Evolutionary conservation across 1,140 invertebrate species (phyloP).

Genomic region (Orchestia grillus): DNA sequence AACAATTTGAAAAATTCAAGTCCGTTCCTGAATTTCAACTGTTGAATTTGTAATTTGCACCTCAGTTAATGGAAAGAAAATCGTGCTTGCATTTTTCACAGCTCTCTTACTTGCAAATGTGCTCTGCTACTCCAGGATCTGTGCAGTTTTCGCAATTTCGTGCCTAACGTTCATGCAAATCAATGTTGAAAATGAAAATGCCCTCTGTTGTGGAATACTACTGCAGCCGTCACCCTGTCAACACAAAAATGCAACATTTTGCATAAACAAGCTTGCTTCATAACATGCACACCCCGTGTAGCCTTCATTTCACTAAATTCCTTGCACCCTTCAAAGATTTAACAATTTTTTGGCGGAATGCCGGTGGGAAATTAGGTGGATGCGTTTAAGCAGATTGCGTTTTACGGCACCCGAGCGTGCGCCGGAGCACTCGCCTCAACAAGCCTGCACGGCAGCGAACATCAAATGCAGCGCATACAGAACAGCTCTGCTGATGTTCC

Average conservation of each 20-base stretch:
- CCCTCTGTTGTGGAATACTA: too few species aligned
- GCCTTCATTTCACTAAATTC: neutral
- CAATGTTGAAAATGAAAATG: too few species aligned
- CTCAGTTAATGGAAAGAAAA: too few species aligned
- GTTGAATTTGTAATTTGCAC: too few species aligned
- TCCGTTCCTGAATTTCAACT: too few species aligned
- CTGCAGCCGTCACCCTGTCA: too few species aligned
- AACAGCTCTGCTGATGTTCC: neutral
- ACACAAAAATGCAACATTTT: neutral
- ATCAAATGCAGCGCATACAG: neutral
- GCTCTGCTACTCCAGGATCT: too few species aligned
- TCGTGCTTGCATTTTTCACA: too few species aligned
- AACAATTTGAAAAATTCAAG: too few species aligned
- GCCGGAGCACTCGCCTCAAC: neutral
- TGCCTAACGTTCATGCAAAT: too few species aligned
- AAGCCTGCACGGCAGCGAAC: neutral
- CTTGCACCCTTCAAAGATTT: neutral
- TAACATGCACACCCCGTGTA: neutral
- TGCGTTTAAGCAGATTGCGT: neutral
- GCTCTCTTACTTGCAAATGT: too few species aligned
- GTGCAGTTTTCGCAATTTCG: too few species aligned
- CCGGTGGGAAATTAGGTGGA: neutral
- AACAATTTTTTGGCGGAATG: neutral
- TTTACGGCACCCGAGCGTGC: slow-evolving; percentile 3
- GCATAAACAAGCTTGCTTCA: neutral